These are phyloP conservation scores for Sylvietta virens DNA, from an alignment of 2,113 vertebrate species.

Conservation along the genomic window DNA sequence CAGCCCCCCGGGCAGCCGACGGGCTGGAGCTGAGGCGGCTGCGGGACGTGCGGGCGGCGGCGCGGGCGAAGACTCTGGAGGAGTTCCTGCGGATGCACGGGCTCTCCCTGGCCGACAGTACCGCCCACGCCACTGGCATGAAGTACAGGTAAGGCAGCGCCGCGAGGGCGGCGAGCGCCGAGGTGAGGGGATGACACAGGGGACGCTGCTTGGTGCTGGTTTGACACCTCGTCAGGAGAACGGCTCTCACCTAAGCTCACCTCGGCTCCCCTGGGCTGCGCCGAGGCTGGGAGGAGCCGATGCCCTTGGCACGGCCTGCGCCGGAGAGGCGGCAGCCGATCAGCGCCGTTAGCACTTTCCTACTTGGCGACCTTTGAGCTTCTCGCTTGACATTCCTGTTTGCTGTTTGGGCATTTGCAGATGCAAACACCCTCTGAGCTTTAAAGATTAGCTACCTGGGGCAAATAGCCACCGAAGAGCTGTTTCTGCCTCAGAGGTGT, in stretches of 20 bases:
- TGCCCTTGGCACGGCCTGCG: background rate
- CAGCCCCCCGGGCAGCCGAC: constrained; percentile 76
- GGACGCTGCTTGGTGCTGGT: background rate
- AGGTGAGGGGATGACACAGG: background rate
- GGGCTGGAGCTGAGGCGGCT: constrained; percentile 85
- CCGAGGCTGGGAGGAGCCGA: background rate
- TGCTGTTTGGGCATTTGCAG: background rate
- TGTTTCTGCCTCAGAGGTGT: background rate
- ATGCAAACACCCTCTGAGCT: fast-evolving
- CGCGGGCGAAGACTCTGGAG: constrained; percentile 92
- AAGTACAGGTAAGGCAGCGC: constrained; percentile 91
- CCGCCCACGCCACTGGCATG: constrained; percentile 91
- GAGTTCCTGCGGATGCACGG: constrained; percentile 96
- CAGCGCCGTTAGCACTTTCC: background rate
- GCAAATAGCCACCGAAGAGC: fast-evolving
- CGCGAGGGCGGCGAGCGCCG: background rate
- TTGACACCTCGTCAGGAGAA: background rate
- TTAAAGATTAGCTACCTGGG: background rate
- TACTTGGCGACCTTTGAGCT: background rate
- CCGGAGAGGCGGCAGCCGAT: background rate
- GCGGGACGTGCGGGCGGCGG: constrained; percentile 86
- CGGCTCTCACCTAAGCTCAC: background rate
- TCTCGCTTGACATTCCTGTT: background rate
- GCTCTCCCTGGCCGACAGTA: constrained; percentile 88
- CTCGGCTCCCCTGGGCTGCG: fast-evolving